Evolutionary conservation across 2,113 vertebrate species (phyloP).

Genomic region (Apodemus sylvaticus): DNA sequence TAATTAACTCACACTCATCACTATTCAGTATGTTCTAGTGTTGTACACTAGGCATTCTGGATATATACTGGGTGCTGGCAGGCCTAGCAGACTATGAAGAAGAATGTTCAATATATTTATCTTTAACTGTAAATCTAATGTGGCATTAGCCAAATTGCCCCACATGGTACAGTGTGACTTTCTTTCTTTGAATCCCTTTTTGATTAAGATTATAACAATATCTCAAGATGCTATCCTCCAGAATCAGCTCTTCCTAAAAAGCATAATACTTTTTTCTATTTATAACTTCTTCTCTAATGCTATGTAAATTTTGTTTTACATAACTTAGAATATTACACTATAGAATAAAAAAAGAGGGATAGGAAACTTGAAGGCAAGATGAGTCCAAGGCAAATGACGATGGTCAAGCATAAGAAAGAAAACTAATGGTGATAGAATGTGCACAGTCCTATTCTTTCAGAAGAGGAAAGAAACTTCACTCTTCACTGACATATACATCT

Average conservation of each 20-base stretch:
- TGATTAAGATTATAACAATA: too few relatives aligned
- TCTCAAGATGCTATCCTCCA: neutral
- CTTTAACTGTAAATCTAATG: neutral
- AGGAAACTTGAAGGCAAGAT: neutral
- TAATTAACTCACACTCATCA: accelerated
- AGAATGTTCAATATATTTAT: neutral
- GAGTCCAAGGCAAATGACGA: neutral
- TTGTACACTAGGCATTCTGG: neutral
- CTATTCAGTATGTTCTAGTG: neutral
- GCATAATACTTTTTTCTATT: neutral
- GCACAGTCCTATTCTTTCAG: neutral
- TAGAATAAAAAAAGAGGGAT: neutral
- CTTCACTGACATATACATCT: neutral
- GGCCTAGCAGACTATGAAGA: neutral
- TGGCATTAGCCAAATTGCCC: neutral
- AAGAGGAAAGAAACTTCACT: neutral
- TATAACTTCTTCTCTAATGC: neutral
- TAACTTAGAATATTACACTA: neutral
- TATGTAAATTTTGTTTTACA: neutral
- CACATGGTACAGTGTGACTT: neutral
- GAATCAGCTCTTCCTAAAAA: neutral
- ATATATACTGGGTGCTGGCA: neutral
- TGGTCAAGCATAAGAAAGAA: neutral
- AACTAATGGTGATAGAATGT: neutral
- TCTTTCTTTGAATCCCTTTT: neutral